phyloP scores from a whole-genome alignment of 2,797 vertebrate species.

The Tangara arthus region DNA sequence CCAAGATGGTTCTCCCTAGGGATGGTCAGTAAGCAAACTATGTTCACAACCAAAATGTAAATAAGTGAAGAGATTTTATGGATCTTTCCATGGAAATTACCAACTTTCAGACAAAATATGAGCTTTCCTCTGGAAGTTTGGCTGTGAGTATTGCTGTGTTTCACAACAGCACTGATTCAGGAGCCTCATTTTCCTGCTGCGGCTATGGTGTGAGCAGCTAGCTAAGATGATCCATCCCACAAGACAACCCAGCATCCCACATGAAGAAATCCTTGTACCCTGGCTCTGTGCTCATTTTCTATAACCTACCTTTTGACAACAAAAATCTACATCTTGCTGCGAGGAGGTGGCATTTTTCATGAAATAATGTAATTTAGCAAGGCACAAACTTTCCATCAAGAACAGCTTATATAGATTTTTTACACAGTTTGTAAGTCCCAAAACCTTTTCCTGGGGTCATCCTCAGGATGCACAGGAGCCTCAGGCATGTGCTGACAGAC shows the following conservation, averaged over 20 bases:
- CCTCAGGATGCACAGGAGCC: not conserved
- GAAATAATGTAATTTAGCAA: not conserved
- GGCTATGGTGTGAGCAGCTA: not conserved
- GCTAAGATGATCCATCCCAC: not conserved
- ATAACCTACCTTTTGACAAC: not conserved
- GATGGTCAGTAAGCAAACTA: not conserved
- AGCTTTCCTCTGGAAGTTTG: not conserved
- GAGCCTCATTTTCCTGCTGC: not conserved
- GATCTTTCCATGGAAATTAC: not conserved
- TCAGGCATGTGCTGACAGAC: not conserved
- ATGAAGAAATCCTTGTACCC: not conserved
- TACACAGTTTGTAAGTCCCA: not conserved
- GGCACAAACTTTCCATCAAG: not conserved
- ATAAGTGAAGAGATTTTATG: not conserved
- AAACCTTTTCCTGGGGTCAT: not conserved
- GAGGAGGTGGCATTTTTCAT: not conserved
- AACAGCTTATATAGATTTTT: not conserved
- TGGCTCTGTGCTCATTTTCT: not conserved
- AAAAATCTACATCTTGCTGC: not conserved
- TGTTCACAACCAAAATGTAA: not conserved
- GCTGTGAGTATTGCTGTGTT: not conserved
- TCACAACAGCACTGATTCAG: not conserved
- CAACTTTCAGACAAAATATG: not conserved
- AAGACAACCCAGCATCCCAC: not conserved
- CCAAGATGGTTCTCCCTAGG: not conserved